These are phyloP conservation scores for Meta bourneti DNA, from an alignment of 2,888 invertebrate genomes.

Conservation along the genomic window DNA sequence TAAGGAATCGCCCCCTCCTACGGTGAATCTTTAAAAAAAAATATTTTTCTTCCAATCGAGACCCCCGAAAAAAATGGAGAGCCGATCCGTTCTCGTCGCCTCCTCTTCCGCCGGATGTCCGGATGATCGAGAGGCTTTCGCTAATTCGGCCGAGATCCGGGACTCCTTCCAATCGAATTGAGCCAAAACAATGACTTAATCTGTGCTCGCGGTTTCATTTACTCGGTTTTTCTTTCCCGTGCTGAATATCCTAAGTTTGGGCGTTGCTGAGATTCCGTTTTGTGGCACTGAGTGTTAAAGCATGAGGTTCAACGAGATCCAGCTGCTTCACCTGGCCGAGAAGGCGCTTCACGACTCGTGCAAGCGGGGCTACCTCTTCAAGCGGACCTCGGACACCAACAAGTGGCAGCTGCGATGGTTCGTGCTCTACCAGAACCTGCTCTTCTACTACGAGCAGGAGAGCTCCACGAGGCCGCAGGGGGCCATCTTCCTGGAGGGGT, in stretches of 20 bases:
- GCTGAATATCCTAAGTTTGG: no score
- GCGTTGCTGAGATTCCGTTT: neutral
- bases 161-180: neutral
- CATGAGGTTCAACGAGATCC: constrained; percentile 91
- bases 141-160: neutral
- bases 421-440: constrained; percentile 87
- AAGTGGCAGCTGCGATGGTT: constrained; percentile 88
- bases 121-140: neutral
- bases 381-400: constrained; percentile 90
- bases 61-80: neutral
- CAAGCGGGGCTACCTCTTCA: constrained; percentile 91
- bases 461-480: constrained; percentile 87
- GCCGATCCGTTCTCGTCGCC: neutral
- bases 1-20: neutral
- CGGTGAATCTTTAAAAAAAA: neutral
- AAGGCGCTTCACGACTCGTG: constrained; percentile 92
- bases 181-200: neutral
- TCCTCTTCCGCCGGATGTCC: neutral
- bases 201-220: neutral
- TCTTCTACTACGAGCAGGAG: constrained; percentile 95
- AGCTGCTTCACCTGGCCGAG: constrained; percentile 90
- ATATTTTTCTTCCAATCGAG: neutral
- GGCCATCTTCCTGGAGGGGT: constrained; percentile 91
- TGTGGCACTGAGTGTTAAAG: constrained; percentile 80
- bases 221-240: neutral